These are phyloP conservation scores for Anarhynchus alexandrinus DNA, from an alignment of 2,113 vertebrate species.

Conservation along the genomic window DNA sequence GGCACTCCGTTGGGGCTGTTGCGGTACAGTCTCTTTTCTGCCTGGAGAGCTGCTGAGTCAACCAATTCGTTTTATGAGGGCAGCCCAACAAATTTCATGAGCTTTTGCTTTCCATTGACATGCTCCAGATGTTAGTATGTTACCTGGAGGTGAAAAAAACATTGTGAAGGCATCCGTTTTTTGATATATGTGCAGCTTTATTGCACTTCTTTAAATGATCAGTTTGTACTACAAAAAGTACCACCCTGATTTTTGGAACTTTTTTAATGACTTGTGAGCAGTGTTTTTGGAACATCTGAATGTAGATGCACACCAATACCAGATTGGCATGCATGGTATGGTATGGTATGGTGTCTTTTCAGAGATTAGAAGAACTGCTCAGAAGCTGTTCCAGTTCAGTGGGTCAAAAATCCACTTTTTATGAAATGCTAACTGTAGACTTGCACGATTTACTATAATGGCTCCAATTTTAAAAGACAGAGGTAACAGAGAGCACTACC, in stretches of 20 bases:
- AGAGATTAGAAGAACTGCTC: conserved; percentile 21
- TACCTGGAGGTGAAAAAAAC: neutral
- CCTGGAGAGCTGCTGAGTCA: neutral
- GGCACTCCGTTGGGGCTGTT: accelerated
- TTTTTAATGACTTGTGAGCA: neutral
- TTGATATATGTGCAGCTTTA: neutral
- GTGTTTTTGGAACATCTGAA: neutral
- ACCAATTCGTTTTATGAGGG: neutral
- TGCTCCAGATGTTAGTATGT: neutral
- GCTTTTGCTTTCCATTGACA: neutral
- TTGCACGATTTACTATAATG: conserved; percentile 72
- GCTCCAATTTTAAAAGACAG: conserved; percentile 71
- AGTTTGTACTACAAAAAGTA: neutral
- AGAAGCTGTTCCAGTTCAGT: conserved; percentile 67
- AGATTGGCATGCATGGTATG: neutral
- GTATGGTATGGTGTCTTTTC: neutral
- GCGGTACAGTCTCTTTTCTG: neutral
- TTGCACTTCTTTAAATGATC: neutral
- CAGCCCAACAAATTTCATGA: neutral
- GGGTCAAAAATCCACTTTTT: conserved; percentile 71
- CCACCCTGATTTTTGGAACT: neutral
- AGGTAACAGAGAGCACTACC: conserved; percentile 66
- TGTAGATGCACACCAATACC: neutral
- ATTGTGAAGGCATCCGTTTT: neutral
- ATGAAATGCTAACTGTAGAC: conserved; percentile 59